phyloP scores from a whole-genome alignment of 2,797 vertebrate species.

The Melanitta fusca region DNA sequence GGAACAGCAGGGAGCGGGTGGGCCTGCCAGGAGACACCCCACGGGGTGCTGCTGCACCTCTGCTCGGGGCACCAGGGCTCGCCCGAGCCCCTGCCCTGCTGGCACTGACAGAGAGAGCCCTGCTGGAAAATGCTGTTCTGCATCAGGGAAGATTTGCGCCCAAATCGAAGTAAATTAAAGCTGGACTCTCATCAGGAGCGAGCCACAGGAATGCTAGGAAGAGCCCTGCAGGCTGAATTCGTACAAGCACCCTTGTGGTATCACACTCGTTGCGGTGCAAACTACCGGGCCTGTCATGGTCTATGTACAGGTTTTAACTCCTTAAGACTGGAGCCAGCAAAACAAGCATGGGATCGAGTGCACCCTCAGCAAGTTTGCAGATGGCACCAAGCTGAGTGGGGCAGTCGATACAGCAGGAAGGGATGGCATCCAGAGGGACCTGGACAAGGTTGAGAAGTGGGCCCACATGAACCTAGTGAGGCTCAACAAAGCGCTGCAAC shows the following conservation, averaged over 20 bases:
- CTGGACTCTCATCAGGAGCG: not conserved
- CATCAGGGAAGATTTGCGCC: not conserved
- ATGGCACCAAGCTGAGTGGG: no score
- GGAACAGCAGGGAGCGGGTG: not conserved
- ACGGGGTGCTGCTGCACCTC: not conserved
- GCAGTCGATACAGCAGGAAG: no score
- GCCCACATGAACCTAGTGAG: no score
- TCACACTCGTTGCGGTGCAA: not conserved
- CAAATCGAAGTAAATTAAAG: not conserved
- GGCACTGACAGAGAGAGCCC: not conserved
- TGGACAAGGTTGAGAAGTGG: no score
- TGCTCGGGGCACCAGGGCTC: not conserved
- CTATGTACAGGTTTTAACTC: not conserved
- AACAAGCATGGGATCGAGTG: not conserved
- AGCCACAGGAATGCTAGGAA: not conserved
- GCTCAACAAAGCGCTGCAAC: no score
- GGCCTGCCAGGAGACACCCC: not conserved
- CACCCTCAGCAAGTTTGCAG: no score
- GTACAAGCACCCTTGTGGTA: not conserved
- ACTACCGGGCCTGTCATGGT: not conserved
- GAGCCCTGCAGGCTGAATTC: not conserved
- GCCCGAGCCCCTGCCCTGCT: not conserved
- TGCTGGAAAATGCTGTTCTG: not conserved
- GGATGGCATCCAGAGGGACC: no score
- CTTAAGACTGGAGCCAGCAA: not conserved